Base-by-base conservation (phyloP, 92 coral and sea anemone genomes). In the Anthopleura xanthogrammica region DNA sequence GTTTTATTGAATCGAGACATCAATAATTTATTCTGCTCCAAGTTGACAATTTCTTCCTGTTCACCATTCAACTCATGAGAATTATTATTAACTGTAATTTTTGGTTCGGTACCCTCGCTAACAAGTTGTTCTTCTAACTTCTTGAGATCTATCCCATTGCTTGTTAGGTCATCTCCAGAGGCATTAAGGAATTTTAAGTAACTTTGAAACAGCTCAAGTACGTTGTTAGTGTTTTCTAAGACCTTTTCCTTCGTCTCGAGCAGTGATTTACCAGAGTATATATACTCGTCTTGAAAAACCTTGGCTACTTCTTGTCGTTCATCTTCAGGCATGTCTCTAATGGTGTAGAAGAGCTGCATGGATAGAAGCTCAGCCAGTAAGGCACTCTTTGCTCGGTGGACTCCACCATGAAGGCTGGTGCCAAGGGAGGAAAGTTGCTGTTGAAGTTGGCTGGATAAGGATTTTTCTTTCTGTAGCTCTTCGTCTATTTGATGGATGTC, bases 341-440 rank as follows among this genome's bases (percentile, higher is more conserved):
- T 40, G 14, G 96, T 87, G 82, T 94, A 92, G 83, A 88, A 95
- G 4, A 95, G 85, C 54, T 95, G 98, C 98, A 92, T 94, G 0
- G 98, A 94, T 60, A 94, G 80, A 22, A 95, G 78, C 41, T 95
- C 98, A 41, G 93, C 86, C 19, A 95, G 87, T 14, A 95, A 75
- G 12, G 90, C 85, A 77, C 89, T 82, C 71, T 89, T 90, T 39
- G 96, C 86, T 64, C 94, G 90, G 52, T 86, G 83, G 41, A 82
- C 85, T 43, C 83, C 91, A 64, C 87, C 91, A 16, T 90, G 78
- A 7, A 89, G 82, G 50, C 84, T 85, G 75, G 72, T 56, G 64
- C 80, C 85, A 43, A 88, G 80, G 5, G 87, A 80, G 5, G 86
- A 82, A 16, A 92, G 72, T 75, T 95, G 90, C 72, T 76, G 80